A percentile compares a stretch with the other conserved stretches of the same genome.
phyloP scores from a whole-genome alignment of 2,888 invertebrate genomes.

The Scaptomyza caliginosa region DNA sequence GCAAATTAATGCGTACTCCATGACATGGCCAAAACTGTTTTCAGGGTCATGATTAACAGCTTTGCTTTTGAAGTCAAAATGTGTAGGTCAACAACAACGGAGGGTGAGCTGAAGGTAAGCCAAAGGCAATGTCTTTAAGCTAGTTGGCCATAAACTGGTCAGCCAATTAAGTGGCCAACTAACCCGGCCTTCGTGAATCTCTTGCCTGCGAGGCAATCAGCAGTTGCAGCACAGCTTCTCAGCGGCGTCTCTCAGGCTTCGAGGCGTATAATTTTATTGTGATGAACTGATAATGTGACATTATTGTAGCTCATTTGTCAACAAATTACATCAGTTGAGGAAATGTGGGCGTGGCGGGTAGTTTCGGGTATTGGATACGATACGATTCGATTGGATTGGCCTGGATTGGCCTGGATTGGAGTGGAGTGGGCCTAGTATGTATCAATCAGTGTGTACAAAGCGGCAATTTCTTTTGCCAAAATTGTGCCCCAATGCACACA shows the following conservation, averaged over 20 bases:
- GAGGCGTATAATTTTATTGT: constrained; percentile 76
- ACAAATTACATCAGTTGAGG: constrained; percentile 69
- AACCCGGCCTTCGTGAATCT: neutral
- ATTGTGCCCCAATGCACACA: constrained; percentile 5
- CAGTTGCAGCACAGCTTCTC: constrained; percentile 40
- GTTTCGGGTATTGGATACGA: neutral
- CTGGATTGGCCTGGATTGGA: neutral
- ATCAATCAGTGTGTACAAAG: constrained; percentile 71
- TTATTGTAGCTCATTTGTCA: constrained; percentile 78
- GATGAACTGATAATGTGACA: constrained; percentile 80
- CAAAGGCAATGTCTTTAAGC: constrained; percentile 13
- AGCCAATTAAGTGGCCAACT: constrained; percentile 50
- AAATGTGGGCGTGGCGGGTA: constrained; percentile 38
- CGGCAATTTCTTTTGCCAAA: constrained; percentile 40
- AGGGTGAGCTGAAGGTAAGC: constrained; percentile 27
- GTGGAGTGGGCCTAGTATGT: constrained; percentile 44
- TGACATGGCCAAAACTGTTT: constrained; percentile 56
- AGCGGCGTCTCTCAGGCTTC: constrained; percentile 4
- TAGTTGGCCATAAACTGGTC: constrained; percentile 37
- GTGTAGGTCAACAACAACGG: neutral
- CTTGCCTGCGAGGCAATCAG: constrained; percentile 32
- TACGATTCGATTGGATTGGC: neutral
- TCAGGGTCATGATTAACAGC: constrained; percentile 67
- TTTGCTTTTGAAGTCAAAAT: constrained; percentile 34
- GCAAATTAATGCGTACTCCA: constrained; percentile 65